Percentiles rank a stretch among this genome's conserved stretches.
phyloP scores from a whole-genome alignment of 2,797 vertebrate species.

The Synanceia verrucosa region DNA sequence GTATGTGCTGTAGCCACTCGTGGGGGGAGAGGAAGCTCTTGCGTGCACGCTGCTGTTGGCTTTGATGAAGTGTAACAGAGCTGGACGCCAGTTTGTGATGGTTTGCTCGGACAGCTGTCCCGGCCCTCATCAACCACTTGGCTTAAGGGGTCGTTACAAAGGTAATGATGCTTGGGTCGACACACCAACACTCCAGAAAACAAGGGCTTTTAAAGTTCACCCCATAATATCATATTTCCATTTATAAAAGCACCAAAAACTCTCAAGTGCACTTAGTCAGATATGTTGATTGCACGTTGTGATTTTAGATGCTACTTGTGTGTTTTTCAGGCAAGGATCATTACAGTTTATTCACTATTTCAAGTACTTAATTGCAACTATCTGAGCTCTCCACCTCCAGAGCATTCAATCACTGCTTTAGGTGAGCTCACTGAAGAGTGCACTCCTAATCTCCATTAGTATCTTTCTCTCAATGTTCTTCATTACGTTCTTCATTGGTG shows the following conservation, averaged over 20 bases:
- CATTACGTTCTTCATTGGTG: neutral
- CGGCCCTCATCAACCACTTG: conserved; percentile 42
- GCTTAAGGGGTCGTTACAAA: conserved; percentile 61
- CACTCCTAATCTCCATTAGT: neutral
- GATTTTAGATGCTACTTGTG: conserved; percentile 17
- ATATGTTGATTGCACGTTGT: conserved; percentile 36
- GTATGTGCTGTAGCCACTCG: conserved; percentile 16
- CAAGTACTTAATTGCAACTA: conserved; percentile 59
- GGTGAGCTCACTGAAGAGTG: conserved; percentile 30
- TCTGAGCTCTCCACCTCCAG: conserved; percentile 54
- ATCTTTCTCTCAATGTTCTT: neutral
- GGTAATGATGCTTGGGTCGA: conserved; percentile 59
- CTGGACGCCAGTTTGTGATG: conserved; percentile 40
- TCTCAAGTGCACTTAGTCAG: conserved; percentile 31
- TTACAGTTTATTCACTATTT: conserved; percentile 43
- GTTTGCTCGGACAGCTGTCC: conserved; percentile 50
- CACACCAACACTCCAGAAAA: conserved; percentile 18
- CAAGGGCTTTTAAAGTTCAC: conserved; percentile 19
- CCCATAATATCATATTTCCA: conserved; percentile 12
- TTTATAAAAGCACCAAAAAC: conserved; percentile 26
- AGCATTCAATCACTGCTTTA: conserved; percentile 52
- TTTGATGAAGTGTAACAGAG: conserved; percentile 55
- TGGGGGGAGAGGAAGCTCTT: conserved; percentile 21
- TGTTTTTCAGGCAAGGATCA: conserved; percentile 29
- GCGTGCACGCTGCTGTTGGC: conserved; percentile 42